These are phyloP conservation scores for Tetragonula clypearis DNA, from an alignment of 1,140 invertebrate species.

Conservation along the genomic window DNA sequence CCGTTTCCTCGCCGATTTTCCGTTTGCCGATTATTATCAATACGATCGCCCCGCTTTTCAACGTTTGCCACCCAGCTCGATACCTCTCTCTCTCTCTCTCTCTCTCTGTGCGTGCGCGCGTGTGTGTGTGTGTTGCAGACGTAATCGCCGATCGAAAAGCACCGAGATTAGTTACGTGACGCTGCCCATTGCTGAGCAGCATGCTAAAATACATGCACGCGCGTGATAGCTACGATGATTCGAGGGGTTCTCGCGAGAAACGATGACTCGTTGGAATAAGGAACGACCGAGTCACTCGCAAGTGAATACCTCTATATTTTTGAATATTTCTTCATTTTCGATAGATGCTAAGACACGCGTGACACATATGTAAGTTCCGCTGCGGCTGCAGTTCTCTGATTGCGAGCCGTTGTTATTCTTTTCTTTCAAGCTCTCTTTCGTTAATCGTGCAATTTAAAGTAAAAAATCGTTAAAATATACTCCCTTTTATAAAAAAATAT, in stretches of 20 bases:
- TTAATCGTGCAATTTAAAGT: too few relatives aligned
- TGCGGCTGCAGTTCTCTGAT: too few relatives aligned
- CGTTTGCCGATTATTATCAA: conserved; percentile 25
- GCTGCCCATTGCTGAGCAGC: neutral
- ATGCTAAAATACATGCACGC: neutral
- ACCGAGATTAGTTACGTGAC: conserved; percentile 10
- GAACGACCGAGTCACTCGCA: too few relatives aligned
- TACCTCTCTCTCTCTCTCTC: neutral
- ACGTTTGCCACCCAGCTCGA: neutral
- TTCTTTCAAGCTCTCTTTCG: too few relatives aligned
- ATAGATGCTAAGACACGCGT: too few relatives aligned
- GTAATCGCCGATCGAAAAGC: conserved; percentile 22
- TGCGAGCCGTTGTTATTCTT: too few relatives aligned
- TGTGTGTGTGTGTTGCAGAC: neutral
- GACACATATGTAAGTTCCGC: too few relatives aligned
- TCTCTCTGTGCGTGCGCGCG: neutral
- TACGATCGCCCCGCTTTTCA: conserved; percentile 17
- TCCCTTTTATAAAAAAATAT: too few relatives aligned
- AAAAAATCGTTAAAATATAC: too few relatives aligned
- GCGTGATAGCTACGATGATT: neutral
- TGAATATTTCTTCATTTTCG: neutral
- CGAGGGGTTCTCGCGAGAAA: neutral
- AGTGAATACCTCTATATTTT: neutral
- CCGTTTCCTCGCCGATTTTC: conserved; percentile 24
- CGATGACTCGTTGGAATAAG: neutral